Evolutionary conservation across 2,113 vertebrate genomes (phyloP).

Genomic region (Ctenomys sociabilis): DNA sequence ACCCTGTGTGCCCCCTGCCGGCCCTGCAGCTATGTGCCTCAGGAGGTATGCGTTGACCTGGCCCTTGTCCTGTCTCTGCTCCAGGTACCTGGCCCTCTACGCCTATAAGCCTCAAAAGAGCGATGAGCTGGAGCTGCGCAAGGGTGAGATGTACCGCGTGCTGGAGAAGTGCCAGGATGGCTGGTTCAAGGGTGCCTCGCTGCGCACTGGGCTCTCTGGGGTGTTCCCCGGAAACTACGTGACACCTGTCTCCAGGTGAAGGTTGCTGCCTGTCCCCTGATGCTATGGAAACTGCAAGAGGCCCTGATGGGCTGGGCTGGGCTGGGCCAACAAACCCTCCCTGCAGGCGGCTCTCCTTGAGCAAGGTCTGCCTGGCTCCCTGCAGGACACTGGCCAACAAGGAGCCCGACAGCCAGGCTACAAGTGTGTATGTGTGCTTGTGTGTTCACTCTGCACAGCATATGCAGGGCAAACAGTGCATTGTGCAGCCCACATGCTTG

Average conservation of each 20-base stretch:
- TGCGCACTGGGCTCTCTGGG: conserved; percentile 93
- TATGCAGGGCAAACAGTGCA: neutral
- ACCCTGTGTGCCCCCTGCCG: neutral
- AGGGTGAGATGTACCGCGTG: conserved; percentile 98
- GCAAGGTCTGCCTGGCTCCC: neutral
- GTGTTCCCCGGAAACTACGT: conserved; percentile 99
- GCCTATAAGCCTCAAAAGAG: conserved; percentile 99
- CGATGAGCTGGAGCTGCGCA: conserved; percentile 96
- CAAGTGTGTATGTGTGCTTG: rapidly evolving
- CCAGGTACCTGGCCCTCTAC: conserved; percentile 95
- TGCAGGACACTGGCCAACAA: neutral
- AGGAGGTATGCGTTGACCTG: neutral
- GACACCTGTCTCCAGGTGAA: conserved; percentile 97
- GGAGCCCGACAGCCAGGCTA: neutral
- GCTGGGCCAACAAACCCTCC: neutral
- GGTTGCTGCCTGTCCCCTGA: neutral
- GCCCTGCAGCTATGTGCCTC: neutral
- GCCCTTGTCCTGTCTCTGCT: neutral
- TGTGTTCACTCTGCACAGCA: neutral
- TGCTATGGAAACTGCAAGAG: neutral
- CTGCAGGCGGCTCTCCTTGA: neutral
- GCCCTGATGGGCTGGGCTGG: neutral
- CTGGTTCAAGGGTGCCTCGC: conserved; percentile 98
- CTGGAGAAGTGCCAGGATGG: conserved; percentile 98
- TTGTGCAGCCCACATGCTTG: neutral